These are phyloP conservation scores for Mobula birostris DNA, from an alignment of 2,113 vertebrate genomes.

Conservation along the genomic window DNA sequence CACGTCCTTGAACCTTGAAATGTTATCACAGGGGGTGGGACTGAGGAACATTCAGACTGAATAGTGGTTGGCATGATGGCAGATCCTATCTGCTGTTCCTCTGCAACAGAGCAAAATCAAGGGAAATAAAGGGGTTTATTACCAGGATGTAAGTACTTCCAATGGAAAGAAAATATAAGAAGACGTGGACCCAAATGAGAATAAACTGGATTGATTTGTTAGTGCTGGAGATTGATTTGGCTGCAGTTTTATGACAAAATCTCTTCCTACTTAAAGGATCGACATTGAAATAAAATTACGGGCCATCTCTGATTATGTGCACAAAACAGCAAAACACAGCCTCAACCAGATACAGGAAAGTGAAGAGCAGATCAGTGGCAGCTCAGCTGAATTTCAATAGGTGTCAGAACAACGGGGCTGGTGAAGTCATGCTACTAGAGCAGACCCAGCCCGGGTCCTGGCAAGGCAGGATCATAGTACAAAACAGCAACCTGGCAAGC, in stretches of 20 bases:
- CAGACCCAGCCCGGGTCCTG: background rate
- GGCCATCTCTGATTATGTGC: background rate
- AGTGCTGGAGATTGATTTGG: background rate
- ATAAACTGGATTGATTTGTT: background rate
- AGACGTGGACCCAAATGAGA: background rate
- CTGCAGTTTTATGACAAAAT: background rate
- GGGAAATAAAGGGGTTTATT: no score
- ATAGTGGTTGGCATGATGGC: no score
- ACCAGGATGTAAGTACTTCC: no score
- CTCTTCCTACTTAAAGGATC: background rate
- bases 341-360: background rate
- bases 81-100: no score
- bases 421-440: background rate
- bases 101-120: no score
- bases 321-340: background rate
- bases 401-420: background rate
- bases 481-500: background rate
- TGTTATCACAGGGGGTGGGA: no score
- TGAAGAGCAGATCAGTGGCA: no score
- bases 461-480: background rate
- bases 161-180: background rate
- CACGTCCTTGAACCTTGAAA: no score
- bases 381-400: background rate
- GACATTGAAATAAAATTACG: background rate
- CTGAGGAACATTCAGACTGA: no score